Base-by-base conservation (phyloP, 2,888 invertebrate species). In the Agonopterix subpropinquella region DNA sequence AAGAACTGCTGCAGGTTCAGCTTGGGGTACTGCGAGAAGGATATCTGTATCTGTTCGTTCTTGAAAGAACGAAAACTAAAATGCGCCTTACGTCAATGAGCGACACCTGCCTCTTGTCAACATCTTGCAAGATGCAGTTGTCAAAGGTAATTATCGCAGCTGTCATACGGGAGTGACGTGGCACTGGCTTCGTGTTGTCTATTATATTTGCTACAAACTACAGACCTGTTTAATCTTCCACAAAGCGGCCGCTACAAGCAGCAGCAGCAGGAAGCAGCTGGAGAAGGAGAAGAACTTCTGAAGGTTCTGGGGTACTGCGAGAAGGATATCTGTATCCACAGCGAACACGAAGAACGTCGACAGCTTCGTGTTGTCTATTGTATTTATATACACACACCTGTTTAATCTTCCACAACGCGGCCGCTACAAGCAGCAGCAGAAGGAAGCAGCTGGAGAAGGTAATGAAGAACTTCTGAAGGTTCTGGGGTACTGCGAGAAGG, bases 381-480 rank as follows among this genome's bases (percentile, higher is more conserved):
- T 39, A 39, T 39, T 10, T 39, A 39, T 9, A n/a, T 39, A 39
- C 5, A 13, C 13, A 13, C 13, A 86, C 87, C 83, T 88, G 98
- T 79, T 99, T 99, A 51, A 99, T 95, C 89, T 99, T 99, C 99
- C 99, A 99, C 59, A 98, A 77, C 13, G 98, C 91, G 0, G 98
- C 99, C 7, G 99, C 99, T 53, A 98, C 95, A 39, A 99, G 90
- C 52, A 99, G 87, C 55, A 99, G 89, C 52, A 98, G 90, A 56
- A 99, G 91, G 87, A 99, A 99, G 84, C 99, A 99, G 92, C 98
- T 96, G 11, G 98, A 98, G 89, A 99, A 99, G 39, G 98, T 99
- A 54, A 99, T 97, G 88, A 99, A 99, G 88, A 99, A 99, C 86
- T 98, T 98, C 69, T 98, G 96, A 53, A 99, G 90, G 85, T 99